These are phyloP conservation scores for Pseudoatta argentina DNA, from an alignment of 1,140 invertebrate species.

Conservation along the genomic window DNA sequence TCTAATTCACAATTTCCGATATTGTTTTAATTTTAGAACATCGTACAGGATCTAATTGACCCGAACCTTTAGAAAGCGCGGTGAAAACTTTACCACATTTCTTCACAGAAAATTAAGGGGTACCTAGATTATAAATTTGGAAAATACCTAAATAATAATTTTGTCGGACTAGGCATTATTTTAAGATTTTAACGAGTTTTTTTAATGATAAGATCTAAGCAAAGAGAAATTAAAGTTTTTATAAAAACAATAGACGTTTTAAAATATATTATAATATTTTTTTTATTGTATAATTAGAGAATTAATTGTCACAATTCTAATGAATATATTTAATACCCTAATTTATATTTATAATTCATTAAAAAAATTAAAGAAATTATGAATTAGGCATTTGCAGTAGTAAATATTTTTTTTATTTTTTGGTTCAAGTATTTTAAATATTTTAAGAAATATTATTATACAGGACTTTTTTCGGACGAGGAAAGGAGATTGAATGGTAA, in stretches of 20 bases:
- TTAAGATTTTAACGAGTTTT: not conserved
- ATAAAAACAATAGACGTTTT: not conserved
- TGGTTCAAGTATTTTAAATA: not conserved
- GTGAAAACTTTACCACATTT: not conserved
- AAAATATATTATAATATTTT: not conserved
- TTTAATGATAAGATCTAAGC: not conserved
- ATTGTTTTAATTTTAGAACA: slow-evolving; percentile 21
- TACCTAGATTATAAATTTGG: not conserved
- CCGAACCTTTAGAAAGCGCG: not conserved
- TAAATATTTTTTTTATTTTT: not conserved
- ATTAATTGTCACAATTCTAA: not conserved
- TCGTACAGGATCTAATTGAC: not conserved
- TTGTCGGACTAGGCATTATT: no score
- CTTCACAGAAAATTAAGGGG: not conserved
- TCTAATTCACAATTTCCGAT: slow-evolving; percentile 7
- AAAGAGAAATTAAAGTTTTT: not conserved
- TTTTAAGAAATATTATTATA: slow-evolving; percentile 11
- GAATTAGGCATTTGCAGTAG: not conserved
- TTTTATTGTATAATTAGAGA: not conserved
- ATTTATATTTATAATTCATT: not conserved
- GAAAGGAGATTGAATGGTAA: not conserved
- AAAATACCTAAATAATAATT: not conserved
- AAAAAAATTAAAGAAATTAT: not conserved
- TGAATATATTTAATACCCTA: not conserved
- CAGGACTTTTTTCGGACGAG: not conserved